Base-by-base conservation (phyloP, 2,797 vertebrate species). In the Salarias fasciatus region DNA sequence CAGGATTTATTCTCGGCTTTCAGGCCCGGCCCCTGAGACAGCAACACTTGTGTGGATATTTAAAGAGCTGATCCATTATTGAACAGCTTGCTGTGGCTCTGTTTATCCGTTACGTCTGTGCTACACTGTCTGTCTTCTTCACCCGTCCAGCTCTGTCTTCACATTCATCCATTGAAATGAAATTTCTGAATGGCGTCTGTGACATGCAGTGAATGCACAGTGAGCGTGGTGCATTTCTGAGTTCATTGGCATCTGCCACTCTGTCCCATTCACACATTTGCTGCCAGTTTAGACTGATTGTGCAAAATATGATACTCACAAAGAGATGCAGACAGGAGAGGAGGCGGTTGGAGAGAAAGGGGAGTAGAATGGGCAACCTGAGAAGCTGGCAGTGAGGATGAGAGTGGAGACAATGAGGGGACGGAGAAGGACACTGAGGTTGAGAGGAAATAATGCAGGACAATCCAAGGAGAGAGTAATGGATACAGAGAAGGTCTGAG, bases 51-150 rank as follows among this genome's bases (percentile, higher is more conserved):
- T 69, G 43, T 72, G 75, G 87, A 80, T 90, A 86, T 90, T 89
- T 91, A 80, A 88, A 88, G 86, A 87, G 75, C 63, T 73, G 52
- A 88, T 90, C 69, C 80, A 88, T 92, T 89, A 92, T 91, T 89
- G 82, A 93, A 72, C 73, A 79, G 63, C 75, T 72, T 73, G 55
- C 72, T 84, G 72, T 77, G 75, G 57, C 57, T 75, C n/a, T 37
- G 57, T 30, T 67, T 58, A 48, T 15, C 45, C 45, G 13, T 58
- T 43, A 40, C 61, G 61, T 57, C 73, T 46, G 14, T 53, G 37
- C 64, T n/a, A n/a, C 50, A 66, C 36, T 31, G 10, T 66, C 6
- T 35, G 3, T 69, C 15, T 53, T 28, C 36, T 6, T 35, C 33
- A 35, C 33, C 9, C 33, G 1, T 9, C 9, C 33, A 35, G 5